These are phyloP conservation scores for Cochlearius cochlearius DNA, from an alignment of 2,113 vertebrate species.

Conservation along the genomic window DNA sequence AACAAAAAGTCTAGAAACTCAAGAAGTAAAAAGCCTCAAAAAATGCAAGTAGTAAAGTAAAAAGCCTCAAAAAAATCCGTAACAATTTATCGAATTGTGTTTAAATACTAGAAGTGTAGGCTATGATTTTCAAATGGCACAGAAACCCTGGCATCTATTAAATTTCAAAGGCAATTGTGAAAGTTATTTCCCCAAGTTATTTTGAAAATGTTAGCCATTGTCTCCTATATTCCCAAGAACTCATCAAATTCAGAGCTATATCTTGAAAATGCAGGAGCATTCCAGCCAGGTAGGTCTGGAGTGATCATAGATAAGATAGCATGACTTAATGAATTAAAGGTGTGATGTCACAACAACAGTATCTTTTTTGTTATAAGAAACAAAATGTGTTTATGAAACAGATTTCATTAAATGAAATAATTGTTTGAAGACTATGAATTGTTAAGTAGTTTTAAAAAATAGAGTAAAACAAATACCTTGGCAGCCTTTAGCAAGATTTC, in stretches of 20 bases:
- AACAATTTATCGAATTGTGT: background rate
- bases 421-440: background rate
- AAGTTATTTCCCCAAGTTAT: background rate
- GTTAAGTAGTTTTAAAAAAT: background rate
- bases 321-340: background rate
- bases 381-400: background rate
- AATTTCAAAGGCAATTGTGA: background rate
- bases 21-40: background rate
- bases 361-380: background rate
- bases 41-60: background rate
- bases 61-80: background rate
- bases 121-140: background rate
- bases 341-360: background rate
- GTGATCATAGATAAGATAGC: background rate
- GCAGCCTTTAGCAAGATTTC: constrained; percentile 88
- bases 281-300: background rate
- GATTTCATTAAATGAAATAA: background rate
- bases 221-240: background rate
- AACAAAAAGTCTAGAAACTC: background rate
- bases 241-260: background rate
- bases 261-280: background rate
- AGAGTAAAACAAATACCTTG: constrained; percentile 72
- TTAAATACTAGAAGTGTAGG: background rate
- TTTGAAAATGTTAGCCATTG: background rate
- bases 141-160: background rate